Evolutionary conservation across 2,888 invertebrate species (phyloP).

Genomic region (Bombylius discolor): DNA sequence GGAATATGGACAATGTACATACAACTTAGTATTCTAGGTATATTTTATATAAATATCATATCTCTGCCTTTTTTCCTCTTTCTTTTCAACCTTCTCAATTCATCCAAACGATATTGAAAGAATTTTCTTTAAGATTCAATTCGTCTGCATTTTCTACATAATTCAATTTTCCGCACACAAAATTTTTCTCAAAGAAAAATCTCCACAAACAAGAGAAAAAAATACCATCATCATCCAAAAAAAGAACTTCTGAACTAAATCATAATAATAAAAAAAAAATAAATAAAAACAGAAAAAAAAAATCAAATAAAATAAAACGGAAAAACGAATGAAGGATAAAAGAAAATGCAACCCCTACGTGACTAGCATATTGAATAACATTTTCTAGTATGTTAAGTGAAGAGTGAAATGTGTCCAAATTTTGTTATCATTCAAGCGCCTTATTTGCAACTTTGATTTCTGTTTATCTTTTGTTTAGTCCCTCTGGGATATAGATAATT

Average conservation of each 20-base stretch:
- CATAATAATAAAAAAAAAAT: no score
- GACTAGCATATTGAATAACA: conserved; percentile 3
- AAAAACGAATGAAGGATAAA: not conserved
- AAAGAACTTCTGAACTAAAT: no score
- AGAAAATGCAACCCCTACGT: conserved; percentile 4
- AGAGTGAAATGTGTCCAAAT: conserved; percentile 21
- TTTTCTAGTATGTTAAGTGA: conserved; percentile 15
- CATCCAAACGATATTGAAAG: not conserved
- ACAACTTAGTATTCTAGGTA: no score
- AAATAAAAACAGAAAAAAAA: not conserved
- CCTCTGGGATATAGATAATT: conserved; percentile 9
- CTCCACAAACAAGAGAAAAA: not conserved
- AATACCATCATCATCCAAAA: no score
- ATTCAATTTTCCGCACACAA: conserved; percentile 5
- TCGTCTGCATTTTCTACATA: conserved; percentile 1
- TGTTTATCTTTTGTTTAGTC: conserved; percentile 32
- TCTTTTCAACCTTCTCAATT: no score
- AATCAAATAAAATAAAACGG: not conserved
- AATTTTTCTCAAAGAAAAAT: not conserved
- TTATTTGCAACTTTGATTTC: conserved; percentile 34
- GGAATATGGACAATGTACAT: no score
- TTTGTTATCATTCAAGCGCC: conserved; percentile 18
- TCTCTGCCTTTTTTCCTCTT: no score
- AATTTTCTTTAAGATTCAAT: not conserved
- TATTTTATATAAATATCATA: no score